A percentile compares a stretch with the other conserved stretches of the same genome.
phyloP scores from a whole-genome alignment of 1,140 invertebrate genomes.

The Eriocheir sinensis region DNA sequence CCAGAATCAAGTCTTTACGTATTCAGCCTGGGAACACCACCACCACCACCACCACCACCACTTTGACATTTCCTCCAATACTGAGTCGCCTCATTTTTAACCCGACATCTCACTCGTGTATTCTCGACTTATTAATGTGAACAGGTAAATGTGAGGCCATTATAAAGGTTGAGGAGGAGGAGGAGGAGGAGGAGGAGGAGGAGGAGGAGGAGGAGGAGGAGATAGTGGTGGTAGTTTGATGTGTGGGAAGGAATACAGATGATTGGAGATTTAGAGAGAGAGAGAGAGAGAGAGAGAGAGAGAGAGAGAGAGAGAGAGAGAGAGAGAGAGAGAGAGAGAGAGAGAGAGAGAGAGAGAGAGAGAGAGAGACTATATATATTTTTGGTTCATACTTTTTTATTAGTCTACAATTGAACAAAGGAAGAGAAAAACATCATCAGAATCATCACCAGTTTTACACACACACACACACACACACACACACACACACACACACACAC shows the following conservation, averaged over 20 bases:
- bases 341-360: too few species aligned
- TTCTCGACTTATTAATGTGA: slow-evolving; percentile 49
- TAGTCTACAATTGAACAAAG: too few species aligned
- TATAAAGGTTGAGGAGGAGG: slow-evolving; percentile 11
- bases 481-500: slow-evolving; percentile 49
- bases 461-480: slow-evolving; percentile 1
- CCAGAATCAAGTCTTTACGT: not conserved
- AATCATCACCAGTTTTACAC: too few species aligned
- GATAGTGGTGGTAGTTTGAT: not conserved
- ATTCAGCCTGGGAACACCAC: not conserved
- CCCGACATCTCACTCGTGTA: slow-evolving; percentile 8
- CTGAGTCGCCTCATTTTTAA: slow-evolving; percentile 44
- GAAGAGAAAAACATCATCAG: too few species aligned
- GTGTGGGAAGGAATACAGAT: too few species aligned
- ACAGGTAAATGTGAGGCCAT: slow-evolving; percentile 46
- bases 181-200: not conserved
- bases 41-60: not conserved
- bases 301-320: too few species aligned
- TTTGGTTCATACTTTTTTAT: too few species aligned
- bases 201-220: not conserved
- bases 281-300: not conserved
- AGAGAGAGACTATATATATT: too few species aligned
- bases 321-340: not conserved
- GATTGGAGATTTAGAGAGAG: too few species aligned
- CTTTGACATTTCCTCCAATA: slow-evolving; percentile 39